These are phyloP conservation scores for Raja brachyura DNA, from an alignment of 2,113 vertebrate species.

Conservation along the genomic window DNA sequence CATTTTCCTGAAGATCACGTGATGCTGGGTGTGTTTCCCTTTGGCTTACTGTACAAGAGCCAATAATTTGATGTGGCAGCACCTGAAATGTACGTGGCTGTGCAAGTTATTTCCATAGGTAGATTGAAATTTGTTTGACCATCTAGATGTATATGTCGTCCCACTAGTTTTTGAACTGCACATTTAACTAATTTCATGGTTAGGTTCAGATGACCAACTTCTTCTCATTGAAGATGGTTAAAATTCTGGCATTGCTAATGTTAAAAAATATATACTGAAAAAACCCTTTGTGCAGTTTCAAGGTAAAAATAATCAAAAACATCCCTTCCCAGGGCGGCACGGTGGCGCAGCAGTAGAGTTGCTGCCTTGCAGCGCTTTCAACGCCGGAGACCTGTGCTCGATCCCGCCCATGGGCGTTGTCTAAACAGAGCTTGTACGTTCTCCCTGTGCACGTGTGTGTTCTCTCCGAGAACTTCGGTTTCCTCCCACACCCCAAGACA, in stretches of 20 bases:
- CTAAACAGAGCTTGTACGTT: too few species aligned
- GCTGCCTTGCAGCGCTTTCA: too few species aligned
- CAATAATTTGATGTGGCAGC: background rate
- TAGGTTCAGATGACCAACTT: background rate
- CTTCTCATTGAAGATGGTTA: background rate
- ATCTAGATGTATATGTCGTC: background rate
- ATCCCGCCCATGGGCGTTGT: too few species aligned
- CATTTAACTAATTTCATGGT: constrained; percentile 6
- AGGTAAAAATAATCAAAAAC: background rate
- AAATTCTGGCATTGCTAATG: constrained; percentile 21
- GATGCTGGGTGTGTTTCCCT: background rate
- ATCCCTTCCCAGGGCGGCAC: background rate
- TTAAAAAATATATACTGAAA: background rate
- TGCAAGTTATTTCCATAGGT: too few species aligned
- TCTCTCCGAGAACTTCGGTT: too few species aligned
- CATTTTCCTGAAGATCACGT: background rate
- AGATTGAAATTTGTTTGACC: background rate
- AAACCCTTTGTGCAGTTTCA: background rate
- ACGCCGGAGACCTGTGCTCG: too few species aligned
- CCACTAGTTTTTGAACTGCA: constrained; percentile 14
- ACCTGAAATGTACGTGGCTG: background rate
- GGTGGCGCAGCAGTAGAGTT: too few species aligned
- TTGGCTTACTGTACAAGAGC: background rate
- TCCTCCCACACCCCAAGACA: too few species aligned
- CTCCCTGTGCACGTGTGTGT: too few species aligned